Percentiles rank a stretch among this genome's conserved stretches.
Conservation (phyloP, 1,140 invertebrate species). For the Cephus cinctus region DNA sequence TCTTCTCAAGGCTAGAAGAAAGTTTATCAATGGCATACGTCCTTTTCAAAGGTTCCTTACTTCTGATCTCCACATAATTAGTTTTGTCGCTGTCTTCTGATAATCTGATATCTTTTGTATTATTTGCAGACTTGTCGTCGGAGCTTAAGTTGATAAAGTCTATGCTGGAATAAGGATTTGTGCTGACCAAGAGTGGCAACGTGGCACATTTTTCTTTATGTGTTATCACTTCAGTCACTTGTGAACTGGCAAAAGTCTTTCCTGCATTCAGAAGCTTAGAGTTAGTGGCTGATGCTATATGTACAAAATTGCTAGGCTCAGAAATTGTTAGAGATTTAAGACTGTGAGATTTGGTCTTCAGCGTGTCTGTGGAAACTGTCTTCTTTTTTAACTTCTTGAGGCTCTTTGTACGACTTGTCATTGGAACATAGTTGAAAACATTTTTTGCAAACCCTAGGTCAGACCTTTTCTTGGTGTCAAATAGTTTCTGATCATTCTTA, state of each 20-base stretch:
- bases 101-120: no score
- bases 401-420: conserved; percentile 21
- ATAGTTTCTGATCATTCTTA: no score
- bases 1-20: no score
- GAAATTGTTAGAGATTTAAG: conserved; percentile 36
- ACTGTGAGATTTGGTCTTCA: conserved; percentile 17
- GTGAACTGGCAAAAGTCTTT: no score
- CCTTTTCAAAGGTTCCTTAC: no score
- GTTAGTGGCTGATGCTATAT: conserved; percentile 44
- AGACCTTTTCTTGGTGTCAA: conserved; percentile 23
- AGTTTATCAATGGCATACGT: no score
- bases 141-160: no score
- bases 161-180: no score
- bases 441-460: conserved; percentile 33
- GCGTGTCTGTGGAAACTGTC: not conserved
- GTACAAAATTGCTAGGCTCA: conserved; percentile 44
- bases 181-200: no score
- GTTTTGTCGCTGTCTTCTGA: no score
- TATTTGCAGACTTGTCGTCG: no score
- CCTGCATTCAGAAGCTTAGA: conserved; percentile 27
- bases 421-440: conserved; percentile 40
- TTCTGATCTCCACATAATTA: no score
- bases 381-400: conserved; percentile 10
- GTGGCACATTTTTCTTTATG: conserved; percentile 39
- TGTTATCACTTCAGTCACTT: conserved; percentile 36